A percentile compares a stretch with the other conserved stretches of the same genome.
phyloP scores from a whole-genome alignment of 2,888 invertebrate species.

The Torymus texanus region DNA sequence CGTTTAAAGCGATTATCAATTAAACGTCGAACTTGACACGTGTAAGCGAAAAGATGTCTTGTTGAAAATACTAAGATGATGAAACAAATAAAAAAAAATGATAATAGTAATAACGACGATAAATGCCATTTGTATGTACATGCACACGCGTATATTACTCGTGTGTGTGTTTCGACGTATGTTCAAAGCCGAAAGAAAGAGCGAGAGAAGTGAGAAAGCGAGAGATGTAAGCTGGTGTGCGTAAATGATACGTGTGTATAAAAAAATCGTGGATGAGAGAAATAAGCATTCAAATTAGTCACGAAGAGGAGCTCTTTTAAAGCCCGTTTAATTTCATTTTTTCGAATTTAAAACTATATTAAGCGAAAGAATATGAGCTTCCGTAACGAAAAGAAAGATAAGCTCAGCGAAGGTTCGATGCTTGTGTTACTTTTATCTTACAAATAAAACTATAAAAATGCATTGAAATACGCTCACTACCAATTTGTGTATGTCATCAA shows the following conservation, averaged over 20 bases:
- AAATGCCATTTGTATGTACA: constrained; percentile 53
- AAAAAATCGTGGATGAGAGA: constrained; percentile 18
- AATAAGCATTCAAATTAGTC: constrained; percentile 19
- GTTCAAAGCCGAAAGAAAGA: constrained; percentile 5
- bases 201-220: constrained; percentile 11
- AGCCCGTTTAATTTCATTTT: constrained; percentile 11
- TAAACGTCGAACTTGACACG: constrained; percentile 34
- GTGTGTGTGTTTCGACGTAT: constrained; percentile 51
- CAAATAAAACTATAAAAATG: constrained; percentile 35
- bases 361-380: constrained; percentile 42
- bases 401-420: constrained; percentile 37
- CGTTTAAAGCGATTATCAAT: constrained; percentile 27
- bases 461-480: constrained; percentile 35
- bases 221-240: constrained; percentile 27
- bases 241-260: constrained; percentile 38
- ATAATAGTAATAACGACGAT: constrained; percentile 30
- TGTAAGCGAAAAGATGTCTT: constrained; percentile 32
- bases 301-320: constrained; percentile 14
- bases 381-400: constrained; percentile 38
- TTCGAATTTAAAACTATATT: constrained; percentile 10
- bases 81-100: constrained; percentile 31
- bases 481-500: constrained; percentile 37
- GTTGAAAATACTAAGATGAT: constrained; percentile 29
- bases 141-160: constrained; percentile 55
- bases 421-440: constrained; percentile 34